Base-by-base conservation (phyloP, 1,140 invertebrate species). In the Chironomus tepperi region DNA sequence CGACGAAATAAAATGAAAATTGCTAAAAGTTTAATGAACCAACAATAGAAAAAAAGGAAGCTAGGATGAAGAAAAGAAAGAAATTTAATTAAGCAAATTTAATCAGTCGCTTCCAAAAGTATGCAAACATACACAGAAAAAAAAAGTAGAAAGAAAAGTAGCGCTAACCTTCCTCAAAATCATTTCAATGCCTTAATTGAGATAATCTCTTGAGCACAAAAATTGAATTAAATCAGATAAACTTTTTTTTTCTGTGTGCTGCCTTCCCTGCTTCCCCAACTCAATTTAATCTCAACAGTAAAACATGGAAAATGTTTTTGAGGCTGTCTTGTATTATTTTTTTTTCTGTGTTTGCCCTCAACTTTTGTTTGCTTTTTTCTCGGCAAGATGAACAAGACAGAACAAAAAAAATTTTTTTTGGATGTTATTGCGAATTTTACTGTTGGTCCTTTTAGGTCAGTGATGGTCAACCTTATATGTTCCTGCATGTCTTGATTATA, bases 51-150 rank as follows among this genome's bases (percentile, higher is more conserved):
- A 15, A 47, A 5, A 57, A 57, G n/a, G 47, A 5, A 57, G 47
- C 47, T 34, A 57, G 3, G 5, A 57, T 5, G 9, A 57, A n/a
- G n/a, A 57, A 57, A 57, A 57, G 47, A 57, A n/a, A n/a, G 12
- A 57, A 57, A 57, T 57, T 57, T 57, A 57, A 57, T 57, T 57
- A 57, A 57, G n/a, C 47, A 57, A 57, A 57, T 57, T 57, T 57
- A 57, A 57, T 57, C 47, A 57, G 47, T 57, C n/a, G 3, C 12
- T 57, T 57, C n/a, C 24, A 34, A 34, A 34, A 34, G 24, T 34
- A 34, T 34, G 24, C 24, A 34, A 34, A 34, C 24, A 34, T 34
- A 34, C 47, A 57, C 47, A 57, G 10, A 57, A 8, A 57, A 57
- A 47, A 57, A 57, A 57, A 57, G 24, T 2, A 34, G 24, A 34